Percentiles rank a stretch among this genome's conserved stretches.
Evolutionary conservation across 2,888 invertebrate genomes (phyloP).

Genomic region (Synergus gifuensis): DNA sequence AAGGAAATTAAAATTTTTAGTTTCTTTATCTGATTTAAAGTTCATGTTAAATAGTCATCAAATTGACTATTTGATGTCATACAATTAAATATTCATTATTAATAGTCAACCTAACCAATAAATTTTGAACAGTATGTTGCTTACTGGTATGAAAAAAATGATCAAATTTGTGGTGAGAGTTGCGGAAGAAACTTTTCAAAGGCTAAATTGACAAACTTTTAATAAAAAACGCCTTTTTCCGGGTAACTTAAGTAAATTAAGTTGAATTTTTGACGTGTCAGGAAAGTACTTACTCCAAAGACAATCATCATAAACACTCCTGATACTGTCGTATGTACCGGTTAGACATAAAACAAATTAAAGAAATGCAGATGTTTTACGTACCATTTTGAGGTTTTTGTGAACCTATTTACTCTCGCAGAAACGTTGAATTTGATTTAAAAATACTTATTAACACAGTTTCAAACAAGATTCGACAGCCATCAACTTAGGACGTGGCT

Average conservation of each 20-base stretch:
- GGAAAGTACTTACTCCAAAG: neutral
- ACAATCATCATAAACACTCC: neutral
- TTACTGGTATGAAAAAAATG: neutral
- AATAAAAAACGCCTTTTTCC: neutral
- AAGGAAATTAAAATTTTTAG: neutral
- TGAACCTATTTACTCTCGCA: neutral
- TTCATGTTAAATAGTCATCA: no score
- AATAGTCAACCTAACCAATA: neutral
- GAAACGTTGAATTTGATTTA: neutral
- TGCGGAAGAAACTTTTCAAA: neutral
- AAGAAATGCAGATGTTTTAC: neutral
- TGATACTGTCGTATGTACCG: neutral
- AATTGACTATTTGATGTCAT: no score
- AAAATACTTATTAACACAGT: constrained; percentile 20
- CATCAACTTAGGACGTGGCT: constrained; percentile 37
- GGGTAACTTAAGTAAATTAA: neutral
- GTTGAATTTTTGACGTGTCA: constrained; percentile 26
- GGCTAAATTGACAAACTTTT: neutral
- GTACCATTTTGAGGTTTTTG: constrained; percentile 24
- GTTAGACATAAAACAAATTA: neutral
- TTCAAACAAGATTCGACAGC: constrained; percentile 35
- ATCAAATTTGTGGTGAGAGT: neutral
- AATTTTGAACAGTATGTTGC: constrained; percentile 2
- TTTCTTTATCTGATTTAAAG: no score
- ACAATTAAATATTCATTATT: neutral